phyloP scores from a whole-genome alignment of 2,888 invertebrate species.

The Pollenia labialis region DNA sequence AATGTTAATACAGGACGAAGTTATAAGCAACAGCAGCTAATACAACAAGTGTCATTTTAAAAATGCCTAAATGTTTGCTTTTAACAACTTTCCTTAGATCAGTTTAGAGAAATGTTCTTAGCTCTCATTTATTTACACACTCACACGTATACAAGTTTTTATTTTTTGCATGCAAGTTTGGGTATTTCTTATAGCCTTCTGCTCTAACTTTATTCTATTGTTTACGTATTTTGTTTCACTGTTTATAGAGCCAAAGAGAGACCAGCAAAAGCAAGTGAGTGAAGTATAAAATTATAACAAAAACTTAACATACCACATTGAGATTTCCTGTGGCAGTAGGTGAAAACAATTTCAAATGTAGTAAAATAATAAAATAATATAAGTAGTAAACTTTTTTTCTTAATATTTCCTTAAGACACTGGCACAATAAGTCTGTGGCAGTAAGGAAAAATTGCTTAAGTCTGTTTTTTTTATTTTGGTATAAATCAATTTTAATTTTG shows the following conservation, averaged over 20 bases:
- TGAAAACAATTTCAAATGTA: slow-evolving; percentile 63
- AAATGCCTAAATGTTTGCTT: slow-evolving; percentile 12
- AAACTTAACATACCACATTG: slow-evolving; percentile 56
- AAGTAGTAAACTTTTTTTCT: slow-evolving; percentile 6
- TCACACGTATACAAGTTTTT: neutral
- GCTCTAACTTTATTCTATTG: too few relatives aligned
- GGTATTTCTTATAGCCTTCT: neutral
- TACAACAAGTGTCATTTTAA: neutral
- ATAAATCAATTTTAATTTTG: too few relatives aligned
- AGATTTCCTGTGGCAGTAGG: slow-evolving; percentile 61
- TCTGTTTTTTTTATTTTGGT: too few relatives aligned
- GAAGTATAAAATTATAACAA: neutral
- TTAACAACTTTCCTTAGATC: neutral
- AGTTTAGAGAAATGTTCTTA: neutral
- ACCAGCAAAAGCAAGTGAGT: neutral
- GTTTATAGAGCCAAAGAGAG: too few relatives aligned
- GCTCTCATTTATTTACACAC: too few relatives aligned
- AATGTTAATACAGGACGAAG: neutral
- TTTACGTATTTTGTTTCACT: too few relatives aligned
- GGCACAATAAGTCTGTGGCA: too few relatives aligned
- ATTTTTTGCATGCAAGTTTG: neutral
- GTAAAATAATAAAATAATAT: slow-evolving; percentile 41
- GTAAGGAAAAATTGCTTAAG: too few relatives aligned
- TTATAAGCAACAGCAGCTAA: slow-evolving; percentile 20
- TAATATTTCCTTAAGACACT: slow-evolving; percentile 46